Percentiles rank a stretch among this genome's conserved stretches.
These are phyloP conservation scores for Malthinus seriepunctatus DNA, from an alignment of 2,888 invertebrate species.

Conservation along the genomic window DNA sequence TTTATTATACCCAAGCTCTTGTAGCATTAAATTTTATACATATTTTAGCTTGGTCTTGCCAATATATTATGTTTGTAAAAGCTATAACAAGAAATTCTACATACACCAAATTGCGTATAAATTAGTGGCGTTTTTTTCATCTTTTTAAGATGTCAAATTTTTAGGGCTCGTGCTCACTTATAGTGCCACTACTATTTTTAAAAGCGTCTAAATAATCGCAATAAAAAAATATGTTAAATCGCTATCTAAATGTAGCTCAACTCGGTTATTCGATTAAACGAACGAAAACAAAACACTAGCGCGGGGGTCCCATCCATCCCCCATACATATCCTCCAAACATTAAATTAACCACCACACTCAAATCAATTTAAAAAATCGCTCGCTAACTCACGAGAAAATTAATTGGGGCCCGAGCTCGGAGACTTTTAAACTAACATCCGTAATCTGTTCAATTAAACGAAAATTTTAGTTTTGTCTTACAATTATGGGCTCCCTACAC, in stretches of 20 bases:
- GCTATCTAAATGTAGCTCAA: slow-evolving; percentile 1
- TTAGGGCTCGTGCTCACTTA: neutral
- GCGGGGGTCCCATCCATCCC: too few species aligned
- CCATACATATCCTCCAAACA: too few species aligned
- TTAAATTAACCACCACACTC: too few species aligned
- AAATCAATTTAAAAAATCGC: too few species aligned
- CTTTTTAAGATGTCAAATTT: neutral
- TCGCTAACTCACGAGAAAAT: too few species aligned
- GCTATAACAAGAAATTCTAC: neutral
- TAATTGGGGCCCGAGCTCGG: too few species aligned
- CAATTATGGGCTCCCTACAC: too few species aligned
- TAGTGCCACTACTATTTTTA: neutral
- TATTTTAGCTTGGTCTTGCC: neutral
- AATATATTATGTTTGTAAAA: neutral
- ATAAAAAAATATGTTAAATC: neutral
- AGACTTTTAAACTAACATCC: too few species aligned
- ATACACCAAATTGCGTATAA: slow-evolving; percentile 1
- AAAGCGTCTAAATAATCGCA: too few species aligned
- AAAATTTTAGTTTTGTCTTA: too few species aligned
- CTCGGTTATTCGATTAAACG: neutral
- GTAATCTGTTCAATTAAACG: too few species aligned
- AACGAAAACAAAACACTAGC: too few species aligned
- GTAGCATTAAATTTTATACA: neutral
- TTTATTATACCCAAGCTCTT: neutral
- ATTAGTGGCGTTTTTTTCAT: neutral